Conservation (phyloP, 2,113 vertebrate genomes). For the Chaetodon auriga region DNA sequence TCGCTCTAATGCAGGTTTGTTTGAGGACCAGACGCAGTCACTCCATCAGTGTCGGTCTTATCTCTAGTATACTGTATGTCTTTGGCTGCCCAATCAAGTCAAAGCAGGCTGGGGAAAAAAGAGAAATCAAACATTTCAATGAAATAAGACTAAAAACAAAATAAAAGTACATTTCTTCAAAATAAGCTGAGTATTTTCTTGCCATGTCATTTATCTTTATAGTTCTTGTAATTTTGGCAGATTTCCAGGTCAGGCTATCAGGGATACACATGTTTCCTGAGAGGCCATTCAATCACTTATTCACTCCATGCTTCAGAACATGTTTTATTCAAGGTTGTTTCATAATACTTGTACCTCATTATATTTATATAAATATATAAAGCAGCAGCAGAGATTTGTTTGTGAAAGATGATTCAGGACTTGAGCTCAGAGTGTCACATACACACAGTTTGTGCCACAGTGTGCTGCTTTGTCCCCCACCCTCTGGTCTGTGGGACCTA, state of each 20-base stretch:
- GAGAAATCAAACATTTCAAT: not conserved
- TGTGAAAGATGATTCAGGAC: not conserved
- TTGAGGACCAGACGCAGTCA: conserved; percentile 17
- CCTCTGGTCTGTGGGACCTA: too few species aligned
- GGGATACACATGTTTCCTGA: too few species aligned
- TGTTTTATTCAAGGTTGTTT: not conserved
- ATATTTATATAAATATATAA: not conserved
- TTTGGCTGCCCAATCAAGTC: conserved; percentile 7
- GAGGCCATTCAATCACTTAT: not conserved
- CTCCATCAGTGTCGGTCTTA: conserved; percentile 56
- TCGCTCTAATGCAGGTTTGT: conserved; percentile 42
- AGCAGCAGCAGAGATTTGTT: not conserved
- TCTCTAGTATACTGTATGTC: not conserved
- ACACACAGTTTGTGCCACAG: too few species aligned
- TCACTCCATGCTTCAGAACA: not conserved
- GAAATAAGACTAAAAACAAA: not conserved
- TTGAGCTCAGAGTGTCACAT: too few species aligned
- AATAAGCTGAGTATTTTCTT: not conserved
- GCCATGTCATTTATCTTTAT: not conserved
- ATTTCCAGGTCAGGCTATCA: too few species aligned
- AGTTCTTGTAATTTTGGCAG: not conserved
- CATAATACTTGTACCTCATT: not conserved
- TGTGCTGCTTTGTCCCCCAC: too few species aligned
- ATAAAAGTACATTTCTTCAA: not conserved
- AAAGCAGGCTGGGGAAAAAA: not conserved